These are phyloP conservation scores for Megaceryle torquata DNA, from an alignment of 2,113 vertebrate species.

Conservation along the genomic window DNA sequence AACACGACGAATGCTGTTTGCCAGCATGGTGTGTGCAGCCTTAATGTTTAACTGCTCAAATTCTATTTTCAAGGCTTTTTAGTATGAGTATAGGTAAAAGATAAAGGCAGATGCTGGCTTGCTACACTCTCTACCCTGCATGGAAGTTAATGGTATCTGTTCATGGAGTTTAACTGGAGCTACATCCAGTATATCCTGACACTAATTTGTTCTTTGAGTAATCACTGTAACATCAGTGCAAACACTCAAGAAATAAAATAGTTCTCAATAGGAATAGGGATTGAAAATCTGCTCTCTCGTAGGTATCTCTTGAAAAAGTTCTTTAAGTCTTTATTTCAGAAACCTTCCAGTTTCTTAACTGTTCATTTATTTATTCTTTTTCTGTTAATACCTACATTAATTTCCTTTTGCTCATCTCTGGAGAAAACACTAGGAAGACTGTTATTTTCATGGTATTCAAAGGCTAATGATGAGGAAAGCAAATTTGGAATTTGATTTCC, in stretches of 20 bases:
- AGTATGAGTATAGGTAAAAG: neutral
- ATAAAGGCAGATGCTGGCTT: neutral
- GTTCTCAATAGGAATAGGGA: neutral
- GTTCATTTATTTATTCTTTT: neutral
- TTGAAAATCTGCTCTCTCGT: neutral
- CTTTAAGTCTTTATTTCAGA: neutral
- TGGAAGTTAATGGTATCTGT: neutral
- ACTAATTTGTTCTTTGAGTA: neutral
- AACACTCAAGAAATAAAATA: conserved; percentile 10
- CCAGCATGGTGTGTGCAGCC: neutral
- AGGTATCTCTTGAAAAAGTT: neutral
- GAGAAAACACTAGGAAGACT: neutral
- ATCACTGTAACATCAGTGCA: neutral
- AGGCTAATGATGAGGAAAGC: neutral
- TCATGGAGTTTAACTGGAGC: neutral
- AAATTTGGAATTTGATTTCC: neutral
- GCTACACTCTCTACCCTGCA: neutral
- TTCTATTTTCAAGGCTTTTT: neutral
- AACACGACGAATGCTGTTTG: neutral
- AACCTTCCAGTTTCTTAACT: neutral
- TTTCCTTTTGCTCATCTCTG: neutral
- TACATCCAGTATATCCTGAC: neutral
- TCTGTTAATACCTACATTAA: neutral
- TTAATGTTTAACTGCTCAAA: neutral
- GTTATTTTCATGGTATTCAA: neutral